Evolutionary conservation across 2,888 invertebrate genomes (phyloP).

Genomic region (Agrochola macilenta): DNA sequence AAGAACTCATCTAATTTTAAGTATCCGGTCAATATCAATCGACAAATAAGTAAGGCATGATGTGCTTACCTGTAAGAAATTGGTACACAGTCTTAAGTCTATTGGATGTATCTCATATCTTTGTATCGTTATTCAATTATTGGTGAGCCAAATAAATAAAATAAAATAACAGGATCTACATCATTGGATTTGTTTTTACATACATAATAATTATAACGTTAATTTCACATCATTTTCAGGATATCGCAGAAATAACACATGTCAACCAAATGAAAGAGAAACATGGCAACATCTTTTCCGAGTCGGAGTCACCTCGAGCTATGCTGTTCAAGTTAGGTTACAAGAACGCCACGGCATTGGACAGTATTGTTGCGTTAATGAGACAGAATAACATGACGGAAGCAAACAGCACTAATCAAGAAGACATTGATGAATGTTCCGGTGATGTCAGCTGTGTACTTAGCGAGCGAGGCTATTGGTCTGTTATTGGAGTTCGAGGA

Average conservation of each 20-base stretch:
- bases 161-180: neutral
- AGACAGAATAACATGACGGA: conserved; percentile 82
- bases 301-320: conserved; percentile 82
- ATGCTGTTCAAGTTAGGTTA: conserved; percentile 80
- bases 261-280: conserved; percentile 80
- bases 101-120: too few species aligned
- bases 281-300: conserved; percentile 82
- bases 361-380: conserved; percentile 83
- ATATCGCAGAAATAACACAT: conserved; percentile 82
- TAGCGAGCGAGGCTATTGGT: conserved; percentile 78
- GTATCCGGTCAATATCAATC: too few species aligned
- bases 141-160: too few species aligned
- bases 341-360: conserved; percentile 83
- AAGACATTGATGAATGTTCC: conserved; percentile 71
- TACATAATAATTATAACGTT: neutral
- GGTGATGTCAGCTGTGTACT: conserved; percentile 77
- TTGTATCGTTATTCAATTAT: too few species aligned
- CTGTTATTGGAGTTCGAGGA: conserved; percentile 82
- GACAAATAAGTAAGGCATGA: too few species aligned
- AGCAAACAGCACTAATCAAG: conserved; percentile 74
- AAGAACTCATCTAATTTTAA: too few species aligned
- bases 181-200: neutral
- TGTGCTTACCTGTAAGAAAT: too few species aligned
- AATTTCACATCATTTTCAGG: conserved; percentile 72
- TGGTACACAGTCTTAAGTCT: too few species aligned